A percentile compares a stretch with the other conserved stretches of the same genome.
Evolutionary conservation across 2,797 vertebrate genomes (phyloP).

Genomic region (Acrossocheilus fasciatus): DNA sequence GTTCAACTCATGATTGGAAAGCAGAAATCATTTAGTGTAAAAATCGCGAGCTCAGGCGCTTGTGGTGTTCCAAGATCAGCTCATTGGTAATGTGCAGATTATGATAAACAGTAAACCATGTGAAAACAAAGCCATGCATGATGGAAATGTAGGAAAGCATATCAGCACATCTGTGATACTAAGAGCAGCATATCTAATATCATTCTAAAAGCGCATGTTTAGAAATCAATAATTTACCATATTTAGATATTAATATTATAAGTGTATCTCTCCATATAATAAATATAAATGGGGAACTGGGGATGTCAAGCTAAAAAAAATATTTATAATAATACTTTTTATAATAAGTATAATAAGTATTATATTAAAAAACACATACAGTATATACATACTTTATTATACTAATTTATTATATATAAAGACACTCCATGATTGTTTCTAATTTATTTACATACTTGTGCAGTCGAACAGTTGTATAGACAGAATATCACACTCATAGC

Average conservation of each 20-base stretch:
- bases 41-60: neutral
- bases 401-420: no score
- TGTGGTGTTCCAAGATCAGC: conserved; percentile 26
- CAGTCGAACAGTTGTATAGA: no score
- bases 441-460: no score
- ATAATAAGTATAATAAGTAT: no score
- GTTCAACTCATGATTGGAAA: conserved; percentile 17
- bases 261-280: neutral
- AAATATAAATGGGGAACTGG: neutral
- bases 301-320: no score
- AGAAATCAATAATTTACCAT: neutral
- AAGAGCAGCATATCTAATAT: neutral
- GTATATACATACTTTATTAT: no score
- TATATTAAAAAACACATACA: no score
- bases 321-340: no score
- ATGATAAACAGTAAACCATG: conserved; percentile 22
- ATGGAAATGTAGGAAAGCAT: neutral
- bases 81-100: conserved; percentile 20
- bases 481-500: no score
- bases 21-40: conserved; percentile 29
- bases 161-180: neutral
- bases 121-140: conserved; percentile 14
- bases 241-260: conserved; percentile 3
- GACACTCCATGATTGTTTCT: no score
- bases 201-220: neutral